Evolutionary conservation across 1,140 invertebrate genomes (phyloP).

Genomic region (Tenebrio molitor): DNA sequence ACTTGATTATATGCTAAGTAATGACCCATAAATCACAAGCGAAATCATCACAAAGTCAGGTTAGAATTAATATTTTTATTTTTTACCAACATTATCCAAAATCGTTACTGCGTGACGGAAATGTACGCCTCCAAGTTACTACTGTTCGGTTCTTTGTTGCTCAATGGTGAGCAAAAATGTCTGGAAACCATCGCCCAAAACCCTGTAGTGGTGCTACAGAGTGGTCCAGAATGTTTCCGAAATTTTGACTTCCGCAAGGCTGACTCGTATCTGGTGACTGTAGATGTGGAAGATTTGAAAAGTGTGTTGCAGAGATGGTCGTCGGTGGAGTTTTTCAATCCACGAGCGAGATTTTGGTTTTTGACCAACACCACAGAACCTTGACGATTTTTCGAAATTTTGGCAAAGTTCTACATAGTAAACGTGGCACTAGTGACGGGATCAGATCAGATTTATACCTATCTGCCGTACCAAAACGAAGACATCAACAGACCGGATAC

Average conservation of each 20-base stretch:
- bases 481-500: not conserved
- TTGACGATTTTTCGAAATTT: constrained; percentile 1
- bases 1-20: not conserved
- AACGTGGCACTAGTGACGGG: not conserved
- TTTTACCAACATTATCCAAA: no score
- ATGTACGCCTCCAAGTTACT: constrained; percentile 2
- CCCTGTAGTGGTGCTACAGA: not conserved
- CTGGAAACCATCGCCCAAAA: not conserved
- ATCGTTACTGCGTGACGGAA: no score
- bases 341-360: constrained; percentile 6
- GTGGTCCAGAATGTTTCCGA: not conserved
- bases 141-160: not conserved
- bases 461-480: not conserved
- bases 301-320: not conserved
- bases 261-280: not conserved
- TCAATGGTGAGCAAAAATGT: not conserved
- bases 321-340: not conserved
- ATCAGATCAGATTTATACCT: not conserved
- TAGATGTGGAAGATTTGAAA: not conserved
- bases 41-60: not conserved
- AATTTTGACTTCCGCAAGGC: constrained; percentile 3
- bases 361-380: not conserved
- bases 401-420: constrained; percentile 2
- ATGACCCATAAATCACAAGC: not conserved
- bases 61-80: no score